Evolutionary conservation across 2,888 invertebrate genomes (phyloP).

Genomic region (Tachina lurida): DNA sequence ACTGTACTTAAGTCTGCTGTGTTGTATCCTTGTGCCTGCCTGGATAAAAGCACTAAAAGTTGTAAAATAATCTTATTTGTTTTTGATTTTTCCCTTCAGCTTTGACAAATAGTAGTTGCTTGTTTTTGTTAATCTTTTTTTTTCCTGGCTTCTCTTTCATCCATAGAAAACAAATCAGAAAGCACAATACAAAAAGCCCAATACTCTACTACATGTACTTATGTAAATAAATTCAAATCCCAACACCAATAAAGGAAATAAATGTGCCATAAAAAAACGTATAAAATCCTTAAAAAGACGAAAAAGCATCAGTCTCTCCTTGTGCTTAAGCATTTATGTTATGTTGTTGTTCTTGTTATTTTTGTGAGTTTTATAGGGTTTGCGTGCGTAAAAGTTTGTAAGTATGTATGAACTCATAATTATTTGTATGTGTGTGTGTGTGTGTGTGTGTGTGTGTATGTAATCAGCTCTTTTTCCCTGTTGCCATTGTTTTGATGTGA

Average conservation of each 20-base stretch:
- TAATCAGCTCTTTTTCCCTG: slow-evolving; percentile 10
- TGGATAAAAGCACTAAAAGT: neutral
- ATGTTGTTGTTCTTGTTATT: neutral
- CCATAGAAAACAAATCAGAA: neutral
- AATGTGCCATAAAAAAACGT: slow-evolving; percentile 51
- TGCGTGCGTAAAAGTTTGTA: slow-evolving; percentile 59
- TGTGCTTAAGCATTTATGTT: neutral
- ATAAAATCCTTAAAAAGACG: slow-evolving; percentile 26
- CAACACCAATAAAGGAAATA: slow-evolving; percentile 17
- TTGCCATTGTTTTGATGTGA: slow-evolving; percentile 49
- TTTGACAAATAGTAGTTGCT: slow-evolving; percentile 13
- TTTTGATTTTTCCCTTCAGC: slow-evolving; percentile 24
- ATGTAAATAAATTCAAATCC: neutral
- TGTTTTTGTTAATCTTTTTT: neutral
- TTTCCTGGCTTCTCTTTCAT: neutral
- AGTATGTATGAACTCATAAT: neutral
- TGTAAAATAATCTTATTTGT: neutral
- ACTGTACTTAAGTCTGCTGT: neutral
- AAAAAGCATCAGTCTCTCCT: slow-evolving; percentile 37
- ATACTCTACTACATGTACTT: too few species aligned
- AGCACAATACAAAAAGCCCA: neutral
- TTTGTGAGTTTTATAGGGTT: slow-evolving; percentile 48
- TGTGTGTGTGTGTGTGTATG: too few species aligned
- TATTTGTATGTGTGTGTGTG: too few species aligned
- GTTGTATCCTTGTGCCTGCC: neutral